Evolutionary conservation across 2,797 vertebrate genomes (phyloP).

Genomic region (Heteromormyrus szaboi): DNA sequence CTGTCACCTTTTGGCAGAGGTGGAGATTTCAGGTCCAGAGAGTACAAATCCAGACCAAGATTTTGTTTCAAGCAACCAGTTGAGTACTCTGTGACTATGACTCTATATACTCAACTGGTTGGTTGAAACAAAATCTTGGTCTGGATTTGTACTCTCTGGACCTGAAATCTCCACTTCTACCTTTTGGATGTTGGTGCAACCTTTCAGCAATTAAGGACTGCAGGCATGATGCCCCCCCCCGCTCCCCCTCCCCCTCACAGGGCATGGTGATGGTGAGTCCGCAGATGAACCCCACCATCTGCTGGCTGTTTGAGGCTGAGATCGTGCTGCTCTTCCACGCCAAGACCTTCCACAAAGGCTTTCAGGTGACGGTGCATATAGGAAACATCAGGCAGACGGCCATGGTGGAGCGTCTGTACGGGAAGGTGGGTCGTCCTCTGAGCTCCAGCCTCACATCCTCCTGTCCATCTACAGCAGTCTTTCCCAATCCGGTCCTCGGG

Average conservation of each 20-base stretch:
- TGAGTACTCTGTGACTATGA: neutral
- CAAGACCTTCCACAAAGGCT: slow-evolving; percentile 92
- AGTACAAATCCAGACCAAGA: neutral
- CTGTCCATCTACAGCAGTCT: neutral
- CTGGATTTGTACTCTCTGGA: neutral
- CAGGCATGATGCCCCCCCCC: neutral
- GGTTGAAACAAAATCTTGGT: neutral
- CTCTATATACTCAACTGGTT: neutral
- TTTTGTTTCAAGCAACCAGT: neutral
- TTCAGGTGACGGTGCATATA: slow-evolving; percentile 95
- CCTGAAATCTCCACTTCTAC: neutral
- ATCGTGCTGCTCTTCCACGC: slow-evolving; percentile 93
- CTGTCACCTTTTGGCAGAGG: neutral
- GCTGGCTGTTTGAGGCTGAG: slow-evolving; percentile 93
- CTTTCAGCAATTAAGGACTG: neutral
- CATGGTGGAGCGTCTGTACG: slow-evolving; percentile 84
- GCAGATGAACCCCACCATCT: slow-evolving; percentile 95
- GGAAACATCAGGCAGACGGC: slow-evolving; percentile 94
- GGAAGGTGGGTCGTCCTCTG: slow-evolving; percentile 70
- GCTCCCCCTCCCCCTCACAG: slow-evolving; percentile 50
- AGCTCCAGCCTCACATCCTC: neutral
- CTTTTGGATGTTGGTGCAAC: neutral
- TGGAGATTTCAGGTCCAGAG: neutral
- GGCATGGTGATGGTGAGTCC: slow-evolving; percentile 99
- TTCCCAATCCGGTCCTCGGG: neutral